These are phyloP conservation scores for Clanis bilineata DNA, from an alignment of 2,888 invertebrate genomes.

Conservation along the genomic window DNA sequence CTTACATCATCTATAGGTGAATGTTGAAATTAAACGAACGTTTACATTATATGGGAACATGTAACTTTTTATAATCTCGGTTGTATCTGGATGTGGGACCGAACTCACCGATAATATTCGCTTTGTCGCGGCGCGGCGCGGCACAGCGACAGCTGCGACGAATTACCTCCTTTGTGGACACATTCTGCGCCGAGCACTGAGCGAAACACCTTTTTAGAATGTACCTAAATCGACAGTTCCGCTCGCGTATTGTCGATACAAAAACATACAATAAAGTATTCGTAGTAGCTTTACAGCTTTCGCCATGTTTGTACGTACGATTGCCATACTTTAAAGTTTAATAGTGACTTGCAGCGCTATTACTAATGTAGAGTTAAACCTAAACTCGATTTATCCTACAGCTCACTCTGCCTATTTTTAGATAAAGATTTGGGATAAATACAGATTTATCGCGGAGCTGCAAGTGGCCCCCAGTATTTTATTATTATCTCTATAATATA, in stretches of 20 bases:
- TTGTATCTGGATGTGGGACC: constrained; percentile 27
- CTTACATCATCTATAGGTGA: too few relatives aligned
- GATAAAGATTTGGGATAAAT: too few relatives aligned
- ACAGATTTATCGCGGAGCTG: too few relatives aligned
- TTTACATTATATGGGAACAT: neutral
- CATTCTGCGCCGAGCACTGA: constrained; percentile 45
- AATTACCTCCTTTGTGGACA: constrained; percentile 62
- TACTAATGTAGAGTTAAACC: too few relatives aligned
- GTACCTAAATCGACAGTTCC: constrained; percentile 40
- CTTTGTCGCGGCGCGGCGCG: constrained; percentile 51
- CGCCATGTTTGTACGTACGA: neutral
- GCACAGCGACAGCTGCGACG: constrained; percentile 54
- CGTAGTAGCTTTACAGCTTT: too few relatives aligned
- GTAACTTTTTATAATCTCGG: constrained; percentile 34
- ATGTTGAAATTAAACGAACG: neutral
- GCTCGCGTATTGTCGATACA: constrained; percentile 16
- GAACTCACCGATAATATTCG: constrained; percentile 49
- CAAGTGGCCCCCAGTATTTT: too few relatives aligned
- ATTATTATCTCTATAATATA: too few relatives aligned
- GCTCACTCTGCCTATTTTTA: too few relatives aligned
- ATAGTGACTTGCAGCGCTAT: too few relatives aligned
- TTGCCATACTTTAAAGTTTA: too few relatives aligned
- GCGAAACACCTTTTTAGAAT: constrained; percentile 46
- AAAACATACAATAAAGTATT: neutral
- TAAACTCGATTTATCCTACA: too few relatives aligned